Conservation (phyloP, 2,888 invertebrate species). For the Perizoma affinitatum region DNA sequence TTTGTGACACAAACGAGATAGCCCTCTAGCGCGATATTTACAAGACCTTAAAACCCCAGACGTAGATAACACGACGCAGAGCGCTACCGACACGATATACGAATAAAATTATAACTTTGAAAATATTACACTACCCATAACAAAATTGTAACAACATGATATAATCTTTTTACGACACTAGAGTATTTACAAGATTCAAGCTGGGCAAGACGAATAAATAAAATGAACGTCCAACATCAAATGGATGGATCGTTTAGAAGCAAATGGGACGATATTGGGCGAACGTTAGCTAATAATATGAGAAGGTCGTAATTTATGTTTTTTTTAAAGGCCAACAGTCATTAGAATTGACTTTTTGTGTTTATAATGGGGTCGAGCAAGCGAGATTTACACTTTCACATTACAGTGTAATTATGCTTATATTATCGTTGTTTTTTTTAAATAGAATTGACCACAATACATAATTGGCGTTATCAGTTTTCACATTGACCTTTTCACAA, state of each 20-base stretch:
- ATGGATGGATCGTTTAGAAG: constrained; percentile 78
- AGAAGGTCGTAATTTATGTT: constrained; percentile 43
- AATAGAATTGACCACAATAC: constrained; percentile 35
- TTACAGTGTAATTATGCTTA: constrained; percentile 8
- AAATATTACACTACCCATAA: constrained; percentile 74
- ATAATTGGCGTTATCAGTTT: constrained; percentile 37
- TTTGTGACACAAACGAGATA: constrained; percentile 67
- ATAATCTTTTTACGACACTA: constrained; percentile 67
- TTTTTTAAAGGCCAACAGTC: constrained; percentile 58
- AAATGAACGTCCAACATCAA: constrained; percentile 71
- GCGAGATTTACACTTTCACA: constrained; percentile 9
- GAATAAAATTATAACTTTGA: constrained; percentile 48
- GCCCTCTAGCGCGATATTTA: constrained; percentile 54
- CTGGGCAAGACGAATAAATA: constrained; percentile 77
- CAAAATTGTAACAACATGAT: constrained; percentile 75
- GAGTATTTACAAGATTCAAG: constrained; percentile 79
- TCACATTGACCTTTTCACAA: constrained; percentile 48
- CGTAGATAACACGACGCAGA: constrained; percentile 56
- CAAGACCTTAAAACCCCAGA: constrained; percentile 53
- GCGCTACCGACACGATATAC: constrained; percentile 46
- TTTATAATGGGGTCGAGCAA: constrained; percentile 21
- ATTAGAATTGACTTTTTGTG: constrained; percentile 60
- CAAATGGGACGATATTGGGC: constrained; percentile 69
- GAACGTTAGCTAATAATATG: constrained; percentile 41
- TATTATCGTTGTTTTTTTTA: constrained; percentile 1